Base-by-base conservation (phyloP, 2,797 vertebrate genomes). In the Crax fasciolata region DNA sequence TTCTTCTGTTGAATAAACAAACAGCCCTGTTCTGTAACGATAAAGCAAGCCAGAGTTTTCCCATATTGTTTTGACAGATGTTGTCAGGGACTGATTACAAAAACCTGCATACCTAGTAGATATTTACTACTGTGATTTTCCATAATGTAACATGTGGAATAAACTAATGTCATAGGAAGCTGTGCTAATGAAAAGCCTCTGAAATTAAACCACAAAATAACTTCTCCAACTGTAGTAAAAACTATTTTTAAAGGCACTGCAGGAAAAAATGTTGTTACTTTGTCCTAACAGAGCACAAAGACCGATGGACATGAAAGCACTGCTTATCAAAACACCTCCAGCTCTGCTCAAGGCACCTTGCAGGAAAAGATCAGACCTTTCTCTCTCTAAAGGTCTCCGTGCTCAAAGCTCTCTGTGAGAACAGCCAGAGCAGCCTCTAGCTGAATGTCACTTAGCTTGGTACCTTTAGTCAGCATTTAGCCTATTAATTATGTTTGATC, bases 1-100 rank as follows among this genome's bases (percentile, higher is more conserved):
- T 87, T 96, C 81, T 94, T 76, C 74, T 84, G 16, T 39, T 95
- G 85, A 86, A 87, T 95, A 81, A 91, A 95, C 82, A 96, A 97
- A 91, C 73, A 93, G 27, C 25, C 72, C 38, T 21, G 17, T 59
- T 96, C 91, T 93, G 75, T 89, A 88, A 94, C 62, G 66, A 93
- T 84, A 89, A 55, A 92, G 65, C 16, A 51, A 89, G 88, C 61
- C 95, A 94, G 72, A 61, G 76, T 93, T 92, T 93, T 93, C 87
- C 89, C 90, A 51, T 78, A 46, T 65, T 96, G 93, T 96, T 97
- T 96, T 93, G 92, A 96, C 93, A 97, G 96, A 96, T 95, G 91
- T 94, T 93, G 83, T 94, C 95, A 96, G 71, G 59, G 76, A 46
- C 38, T 84, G 86, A 96, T 84, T 95, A 92, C 61, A 94, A 94